phyloP scores from a whole-genome alignment of 2,888 invertebrate species.

The Alloscopus bannaensis region DNA sequence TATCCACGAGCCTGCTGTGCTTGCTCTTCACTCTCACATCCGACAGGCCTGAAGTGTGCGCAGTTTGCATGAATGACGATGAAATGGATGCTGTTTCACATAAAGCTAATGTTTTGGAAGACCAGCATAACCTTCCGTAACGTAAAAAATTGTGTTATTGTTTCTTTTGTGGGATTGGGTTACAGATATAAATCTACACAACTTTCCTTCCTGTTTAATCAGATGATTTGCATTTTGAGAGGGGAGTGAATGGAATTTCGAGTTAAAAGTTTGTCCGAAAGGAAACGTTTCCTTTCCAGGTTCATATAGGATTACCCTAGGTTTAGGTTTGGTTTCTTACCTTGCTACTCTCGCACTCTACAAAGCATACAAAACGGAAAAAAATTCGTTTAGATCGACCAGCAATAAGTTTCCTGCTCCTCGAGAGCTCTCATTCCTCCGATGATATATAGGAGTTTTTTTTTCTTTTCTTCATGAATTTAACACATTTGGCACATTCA shows the following conservation, averaged over 20 bases:
- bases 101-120: neutral
- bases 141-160: neutral
- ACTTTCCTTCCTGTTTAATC: too few relatives aligned
- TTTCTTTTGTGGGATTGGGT: neutral
- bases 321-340: too few relatives aligned
- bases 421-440: neutral
- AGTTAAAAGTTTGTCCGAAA: neutral
- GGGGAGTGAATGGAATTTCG: neutral
- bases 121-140: constrained; percentile 32
- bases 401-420: too few relatives aligned
- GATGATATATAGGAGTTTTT: constrained; percentile 16
- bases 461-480: neutral
- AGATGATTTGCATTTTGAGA: too few relatives aligned
- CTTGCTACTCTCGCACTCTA: too few relatives aligned
- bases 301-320: too few relatives aligned
- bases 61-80: neutral
- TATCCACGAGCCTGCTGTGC: too few relatives aligned
- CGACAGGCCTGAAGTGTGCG: too few relatives aligned
- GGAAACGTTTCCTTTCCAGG: neutral
- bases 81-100: neutral
- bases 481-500: neutral
- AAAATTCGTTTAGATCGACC: neutral
- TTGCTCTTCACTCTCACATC: too few relatives aligned
- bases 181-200: too few relatives aligned
- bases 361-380: neutral